Conservation (phyloP, 2,113 vertebrate genomes). For the Pluvianellus socialis region DNA sequence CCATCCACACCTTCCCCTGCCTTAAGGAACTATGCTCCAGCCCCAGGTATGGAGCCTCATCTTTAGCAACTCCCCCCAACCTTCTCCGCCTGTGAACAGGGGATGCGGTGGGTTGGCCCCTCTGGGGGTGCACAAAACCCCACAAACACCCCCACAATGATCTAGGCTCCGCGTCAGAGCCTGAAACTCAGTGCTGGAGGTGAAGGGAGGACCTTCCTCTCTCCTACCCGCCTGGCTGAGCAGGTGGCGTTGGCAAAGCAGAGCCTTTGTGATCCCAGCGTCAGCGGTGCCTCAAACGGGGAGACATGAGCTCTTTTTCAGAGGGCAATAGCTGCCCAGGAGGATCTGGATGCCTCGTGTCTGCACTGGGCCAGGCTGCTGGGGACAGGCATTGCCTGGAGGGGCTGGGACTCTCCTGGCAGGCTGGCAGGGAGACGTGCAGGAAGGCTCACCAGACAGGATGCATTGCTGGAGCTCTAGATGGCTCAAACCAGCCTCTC, state of each 20-base stretch:
- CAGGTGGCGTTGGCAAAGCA: background rate
- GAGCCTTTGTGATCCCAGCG: background rate
- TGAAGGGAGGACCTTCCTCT: background rate
- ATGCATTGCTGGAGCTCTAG: background rate
- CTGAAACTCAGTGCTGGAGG: background rate
- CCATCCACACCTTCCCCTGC: conserved; percentile 94
- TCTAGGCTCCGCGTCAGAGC: background rate
- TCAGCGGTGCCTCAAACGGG: background rate
- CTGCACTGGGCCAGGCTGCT: background rate
- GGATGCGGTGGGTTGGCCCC: background rate
- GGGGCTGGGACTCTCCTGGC: background rate
- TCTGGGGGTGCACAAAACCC: background rate
- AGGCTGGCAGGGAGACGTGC: background rate
- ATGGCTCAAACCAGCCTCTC: background rate
- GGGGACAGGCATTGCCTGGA: background rate
- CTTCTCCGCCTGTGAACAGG: background rate
- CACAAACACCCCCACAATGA: background rate
- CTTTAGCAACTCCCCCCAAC: background rate
- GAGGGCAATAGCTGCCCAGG: background rate
- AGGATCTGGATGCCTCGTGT: background rate
- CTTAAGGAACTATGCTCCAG: conserved; percentile 91
- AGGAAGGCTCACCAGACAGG: background rate
- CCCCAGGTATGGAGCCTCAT: conserved; percentile 74
- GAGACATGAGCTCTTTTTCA: background rate
- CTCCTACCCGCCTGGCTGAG: background rate